phyloP scores from a whole-genome alignment of 2,797 vertebrate genomes.

The Eulemur albifrons region DNA sequence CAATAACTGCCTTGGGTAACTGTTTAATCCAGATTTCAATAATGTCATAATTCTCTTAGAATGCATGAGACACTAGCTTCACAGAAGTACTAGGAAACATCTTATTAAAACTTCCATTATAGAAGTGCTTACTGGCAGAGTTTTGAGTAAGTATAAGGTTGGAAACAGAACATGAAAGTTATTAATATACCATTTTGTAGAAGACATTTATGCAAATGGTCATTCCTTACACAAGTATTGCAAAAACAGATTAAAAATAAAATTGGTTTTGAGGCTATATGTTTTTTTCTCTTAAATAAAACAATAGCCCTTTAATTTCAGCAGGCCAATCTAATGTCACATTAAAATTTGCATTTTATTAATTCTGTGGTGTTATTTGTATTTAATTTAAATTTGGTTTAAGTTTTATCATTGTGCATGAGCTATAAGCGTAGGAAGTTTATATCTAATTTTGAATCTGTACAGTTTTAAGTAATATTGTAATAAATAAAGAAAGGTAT shows the following conservation, averaged over 20 bases:
- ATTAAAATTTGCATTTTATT: constrained; percentile 57
- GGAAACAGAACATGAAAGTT: background rate
- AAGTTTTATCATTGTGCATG: constrained; percentile 6
- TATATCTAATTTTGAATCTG: constrained; percentile 13
- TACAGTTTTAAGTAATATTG: constrained; percentile 24
- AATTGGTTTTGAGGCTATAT: constrained; percentile 33
- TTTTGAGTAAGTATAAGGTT: constrained; percentile 22
- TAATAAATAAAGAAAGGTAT: background rate
- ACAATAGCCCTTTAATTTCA: constrained; percentile 51
- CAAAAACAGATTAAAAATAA: constrained; percentile 58
- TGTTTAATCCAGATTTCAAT: constrained; percentile 33
- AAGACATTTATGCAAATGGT: constrained; percentile 34
- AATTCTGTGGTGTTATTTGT: constrained; percentile 25
- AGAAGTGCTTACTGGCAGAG: background rate
- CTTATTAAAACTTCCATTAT: background rate
- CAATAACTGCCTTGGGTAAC: background rate
- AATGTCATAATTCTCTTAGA: constrained; percentile 27
- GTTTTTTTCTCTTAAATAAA: constrained; percentile 38
- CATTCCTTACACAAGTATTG: constrained; percentile 34
- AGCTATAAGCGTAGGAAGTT: constrained; percentile 13
- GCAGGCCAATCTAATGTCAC: background rate
- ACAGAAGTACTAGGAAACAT: background rate
- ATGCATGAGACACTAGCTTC: background rate
- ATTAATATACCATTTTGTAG: constrained; percentile 48
- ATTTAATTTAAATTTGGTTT: constrained; percentile 36